These are phyloP conservation scores for Zenarchopterus dispar DNA, from an alignment of 2,797 vertebrate genomes.

Conservation along the genomic window DNA sequence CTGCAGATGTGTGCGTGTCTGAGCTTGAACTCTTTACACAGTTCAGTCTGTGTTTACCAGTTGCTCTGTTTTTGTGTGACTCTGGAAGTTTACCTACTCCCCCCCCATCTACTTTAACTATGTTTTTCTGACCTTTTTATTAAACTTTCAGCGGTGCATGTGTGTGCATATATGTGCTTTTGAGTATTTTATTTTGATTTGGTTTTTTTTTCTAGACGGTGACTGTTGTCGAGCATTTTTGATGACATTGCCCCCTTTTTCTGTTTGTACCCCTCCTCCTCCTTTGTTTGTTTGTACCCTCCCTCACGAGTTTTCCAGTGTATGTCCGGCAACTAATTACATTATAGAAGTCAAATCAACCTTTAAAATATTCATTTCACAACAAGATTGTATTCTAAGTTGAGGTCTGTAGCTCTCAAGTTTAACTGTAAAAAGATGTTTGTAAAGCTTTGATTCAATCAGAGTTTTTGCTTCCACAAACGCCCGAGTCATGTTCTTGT, in stretches of 20 bases:
- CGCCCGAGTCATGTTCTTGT: too few relatives aligned
- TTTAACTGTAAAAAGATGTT: too few relatives aligned
- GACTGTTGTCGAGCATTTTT: constrained; percentile 43
- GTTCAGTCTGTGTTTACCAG: not conserved
- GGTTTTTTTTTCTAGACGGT: constrained; percentile 43
- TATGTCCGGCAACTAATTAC: too few relatives aligned
- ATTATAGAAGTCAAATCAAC: too few relatives aligned
- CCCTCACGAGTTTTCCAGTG: constrained; percentile 12
- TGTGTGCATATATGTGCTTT: constrained; percentile 50
- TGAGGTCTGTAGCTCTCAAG: too few relatives aligned
- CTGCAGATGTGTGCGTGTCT: not conserved
- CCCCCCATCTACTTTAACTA: constrained; percentile 7
- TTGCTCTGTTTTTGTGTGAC: not conserved
- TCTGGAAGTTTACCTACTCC: constrained; percentile 29
- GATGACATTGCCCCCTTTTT: constrained; percentile 43
- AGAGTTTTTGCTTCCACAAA: too few relatives aligned
- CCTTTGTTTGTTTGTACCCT: not conserved
- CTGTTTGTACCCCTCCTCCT: not conserved
- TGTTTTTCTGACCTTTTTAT: constrained; percentile 63
- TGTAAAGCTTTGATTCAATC: too few relatives aligned
- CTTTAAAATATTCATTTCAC: too few relatives aligned
- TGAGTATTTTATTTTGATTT: too few relatives aligned
- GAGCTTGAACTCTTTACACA: not conserved
- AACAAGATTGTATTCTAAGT: too few relatives aligned
- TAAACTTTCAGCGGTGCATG: constrained; percentile 51